Percentiles rank a stretch among this genome's conserved stretches.
phyloP scores from a whole-genome alignment of 1,140 invertebrate species.

The Zaprionus gabonicus region DNA sequence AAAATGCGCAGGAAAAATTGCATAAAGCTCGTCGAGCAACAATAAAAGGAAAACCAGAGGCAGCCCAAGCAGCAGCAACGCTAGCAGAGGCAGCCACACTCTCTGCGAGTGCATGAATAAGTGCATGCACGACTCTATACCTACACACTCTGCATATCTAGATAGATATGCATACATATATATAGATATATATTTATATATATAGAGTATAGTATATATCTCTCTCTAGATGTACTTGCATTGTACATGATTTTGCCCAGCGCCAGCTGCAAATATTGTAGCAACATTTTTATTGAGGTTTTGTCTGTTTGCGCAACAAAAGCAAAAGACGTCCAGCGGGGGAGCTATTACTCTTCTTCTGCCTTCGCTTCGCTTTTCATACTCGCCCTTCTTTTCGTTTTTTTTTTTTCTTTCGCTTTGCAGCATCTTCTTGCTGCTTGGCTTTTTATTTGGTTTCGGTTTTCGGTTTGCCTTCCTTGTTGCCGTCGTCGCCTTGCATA shows the following conservation, averaged over 20 bases:
- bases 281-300: conserved; percentile 82
- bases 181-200: neutral
- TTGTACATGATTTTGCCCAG: conserved; percentile 66
- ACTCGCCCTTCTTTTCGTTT: neutral
- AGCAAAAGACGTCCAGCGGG: conserved; percentile 47
- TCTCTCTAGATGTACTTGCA: conserved; percentile 58
- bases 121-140: conserved; percentile 24
- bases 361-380: conserved; percentile 16
- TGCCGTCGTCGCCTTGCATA: conserved; percentile 58
- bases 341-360: conserved; percentile 44
- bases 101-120: conserved; percentile 44
- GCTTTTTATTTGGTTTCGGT: conserved; percentile 25
- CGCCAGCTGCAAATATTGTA: conserved; percentile 79
- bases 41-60: conserved; percentile 18
- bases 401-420: no score
- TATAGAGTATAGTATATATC: neutral
- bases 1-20: conserved; percentile 48
- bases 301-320: conserved; percentile 79
- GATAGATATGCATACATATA: conserved; percentile 15
- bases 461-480: conserved; percentile 18
- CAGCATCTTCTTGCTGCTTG: neutral
- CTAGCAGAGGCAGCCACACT: neutral
- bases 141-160: conserved; percentile 14
- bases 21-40: conserved; percentile 46
- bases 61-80: no score